Base-by-base conservation (phyloP, 1,140 invertebrate species). In the Lycorma delicatula region DNA sequence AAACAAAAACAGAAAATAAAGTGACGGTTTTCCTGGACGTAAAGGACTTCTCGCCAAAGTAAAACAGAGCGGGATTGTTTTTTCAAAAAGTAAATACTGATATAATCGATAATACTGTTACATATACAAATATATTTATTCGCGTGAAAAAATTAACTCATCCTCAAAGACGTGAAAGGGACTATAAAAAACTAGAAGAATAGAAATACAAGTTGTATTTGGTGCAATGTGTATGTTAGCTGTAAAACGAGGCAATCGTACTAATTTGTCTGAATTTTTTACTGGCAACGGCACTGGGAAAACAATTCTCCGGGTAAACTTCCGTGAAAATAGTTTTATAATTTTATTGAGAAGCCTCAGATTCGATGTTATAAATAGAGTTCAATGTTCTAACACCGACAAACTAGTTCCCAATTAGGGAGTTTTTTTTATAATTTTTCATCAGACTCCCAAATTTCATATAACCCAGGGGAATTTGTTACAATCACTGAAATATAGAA, bases 1-100 rank as follows among this genome's bases (percentile, higher is more conserved):
- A 49, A 49, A 49, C 47, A 49, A 49, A 49, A 49, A 26, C 26
- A 22, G 22, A 25, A 49, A 47, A 49, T 27, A 49, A 22, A 49
- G 26, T 49, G 3, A 49, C 20, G 25, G 16, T 23, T 16, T 49
- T 49, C 47, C 47, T 25, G 47, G 47, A 23, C 47, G 18, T 25
- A 49, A 49, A 27, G 20, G 47, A n/a, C n/a, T n/a, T 22, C 22
- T 22, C 20, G 25, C 20, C 3, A 49, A 25, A 49, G 47, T 20
- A 25, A 25, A 50, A 50, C 18, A 50, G 22, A 22, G 26, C n/a
- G 48, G 16, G 22, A 25, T n/a, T 25, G 26, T 26, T 22, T 50
- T 50, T 50, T n/a, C 22, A 18, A 22, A 44, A 38, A 44, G 23
- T 44, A 44, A 44, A 20, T 44, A 20, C 41, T 16, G 41, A 44